phyloP scores from a whole-genome alignment of 2,113 vertebrate species.

The Prinia subflava region DNA sequence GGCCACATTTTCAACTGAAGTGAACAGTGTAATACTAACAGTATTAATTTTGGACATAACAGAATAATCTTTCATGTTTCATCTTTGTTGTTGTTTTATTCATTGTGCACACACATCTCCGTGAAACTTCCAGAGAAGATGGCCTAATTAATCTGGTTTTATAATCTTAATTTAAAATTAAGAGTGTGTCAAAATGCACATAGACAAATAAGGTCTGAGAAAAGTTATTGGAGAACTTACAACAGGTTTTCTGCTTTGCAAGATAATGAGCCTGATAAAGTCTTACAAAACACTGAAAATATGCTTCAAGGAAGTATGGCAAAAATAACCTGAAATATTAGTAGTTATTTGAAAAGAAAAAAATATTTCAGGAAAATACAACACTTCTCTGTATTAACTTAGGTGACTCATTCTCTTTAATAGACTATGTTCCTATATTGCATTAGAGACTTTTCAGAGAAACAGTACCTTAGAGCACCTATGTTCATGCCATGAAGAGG shows the following conservation, averaged over 20 bases:
- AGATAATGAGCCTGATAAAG: neutral
- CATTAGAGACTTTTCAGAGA: neutral
- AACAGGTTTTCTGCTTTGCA: neutral
- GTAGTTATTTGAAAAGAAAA: neutral
- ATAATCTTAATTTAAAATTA: neutral
- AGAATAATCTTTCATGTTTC: neutral
- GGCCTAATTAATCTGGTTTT: neutral
- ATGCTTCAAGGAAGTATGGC: neutral
- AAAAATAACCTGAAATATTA: neutral
- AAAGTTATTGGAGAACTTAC: neutral
- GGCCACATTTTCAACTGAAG: neutral
- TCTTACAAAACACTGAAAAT: neutral
- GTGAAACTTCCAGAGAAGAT: neutral
- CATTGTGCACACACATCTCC: accelerated
- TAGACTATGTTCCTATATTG: neutral
- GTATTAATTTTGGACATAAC: neutral
- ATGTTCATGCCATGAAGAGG: neutral
- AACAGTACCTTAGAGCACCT: neutral
- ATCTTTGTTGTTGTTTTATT: neutral
- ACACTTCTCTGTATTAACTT: neutral
- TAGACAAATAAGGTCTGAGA: neutral
- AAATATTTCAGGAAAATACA: neutral
- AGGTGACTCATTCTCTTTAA: neutral
- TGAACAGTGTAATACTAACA: neutral
- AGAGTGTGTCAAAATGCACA: neutral